Base-by-base conservation (phyloP, 2,888 invertebrate genomes). In the Zygothrica quintamaculata region DNA sequence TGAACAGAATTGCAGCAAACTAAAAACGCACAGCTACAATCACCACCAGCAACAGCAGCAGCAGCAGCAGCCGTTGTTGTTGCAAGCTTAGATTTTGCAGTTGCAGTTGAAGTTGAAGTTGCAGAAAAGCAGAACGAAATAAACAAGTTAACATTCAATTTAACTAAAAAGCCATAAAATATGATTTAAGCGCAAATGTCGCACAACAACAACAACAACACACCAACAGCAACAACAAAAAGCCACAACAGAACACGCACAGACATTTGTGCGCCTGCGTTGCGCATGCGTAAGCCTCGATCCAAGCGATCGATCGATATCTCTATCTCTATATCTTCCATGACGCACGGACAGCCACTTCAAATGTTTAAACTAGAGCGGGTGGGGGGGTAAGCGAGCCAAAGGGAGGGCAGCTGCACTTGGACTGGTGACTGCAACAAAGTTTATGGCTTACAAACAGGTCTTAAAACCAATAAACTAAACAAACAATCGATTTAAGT, bases 71-170 rank as follows among this genome's bases (percentile, higher is more conserved):
- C 39, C 48, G 22, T 62, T 64, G 57, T 47, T 34, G 59, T 57
- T 67, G 51, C 62, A 47, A 48, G 9, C 7, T 9, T 9, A 29
- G 3, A 7, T 3, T 51, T 67, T 67, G 66, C 36, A 65, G 66
- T 52, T 51, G 51, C 57, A 77, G 58, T 57, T 67, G 66, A 12
- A 65, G 66, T 52, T 51, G 51, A 53, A 77, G 58, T 57, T 66
- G 84, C 72, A 72, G 77, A 75, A 67, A 86, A 67, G 77, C 87
- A 77, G 78, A 86, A 77, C 81, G 77, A 81, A 81, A 76, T 67
- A 77, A 87, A 87, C 84, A 72, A 78, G 87, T 84, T 87, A 78
- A 78, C 87, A 85, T 87, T 82, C 77, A 82, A 87, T 87, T 87
- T 70, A 78, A 61, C 82, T 68, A 72, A 76, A 84, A 81, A 84